These are phyloP conservation scores for Tanypteryx hageni DNA, from an alignment of 2,888 invertebrate genomes.

Conservation along the genomic window DNA sequence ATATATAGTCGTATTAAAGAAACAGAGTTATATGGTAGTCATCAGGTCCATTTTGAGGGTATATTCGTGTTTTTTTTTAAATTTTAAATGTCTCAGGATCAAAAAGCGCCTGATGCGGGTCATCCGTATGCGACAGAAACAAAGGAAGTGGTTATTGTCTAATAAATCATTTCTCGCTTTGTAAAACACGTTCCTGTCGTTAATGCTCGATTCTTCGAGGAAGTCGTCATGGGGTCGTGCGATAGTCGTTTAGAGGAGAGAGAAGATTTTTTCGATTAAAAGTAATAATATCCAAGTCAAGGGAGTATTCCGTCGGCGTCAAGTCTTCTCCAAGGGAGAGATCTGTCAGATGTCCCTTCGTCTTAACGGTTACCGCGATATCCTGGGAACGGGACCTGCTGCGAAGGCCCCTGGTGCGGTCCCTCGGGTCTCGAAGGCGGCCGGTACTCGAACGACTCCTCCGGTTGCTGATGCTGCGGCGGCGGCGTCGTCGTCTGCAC, in stretches of 20 bases:
- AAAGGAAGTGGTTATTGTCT: no score
- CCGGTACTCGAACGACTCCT: slow-evolving; percentile 18
- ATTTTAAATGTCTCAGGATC: no score
- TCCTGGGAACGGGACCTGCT: slow-evolving; percentile 18
- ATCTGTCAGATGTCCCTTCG: background rate
- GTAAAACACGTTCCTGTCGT: no score
- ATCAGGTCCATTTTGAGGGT: no score
- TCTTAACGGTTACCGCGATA: slow-evolving; percentile 47
- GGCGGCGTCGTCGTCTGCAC: background rate
- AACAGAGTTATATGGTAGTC: no score
- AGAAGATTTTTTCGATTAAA: background rate
- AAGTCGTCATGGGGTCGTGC: background rate
- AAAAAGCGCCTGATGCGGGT: no score
- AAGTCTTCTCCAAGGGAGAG: background rate
- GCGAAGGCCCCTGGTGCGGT: background rate
- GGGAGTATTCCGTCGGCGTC: background rate
- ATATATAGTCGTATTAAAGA: no score
- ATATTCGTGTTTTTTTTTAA: no score
- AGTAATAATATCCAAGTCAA: background rate
- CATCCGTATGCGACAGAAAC: no score
- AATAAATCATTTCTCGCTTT: no score
- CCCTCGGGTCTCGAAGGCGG: background rate
- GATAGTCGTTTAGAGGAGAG: background rate
- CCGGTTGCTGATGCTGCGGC: background rate
- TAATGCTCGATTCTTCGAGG: no score